phyloP scores from a whole-genome alignment of 2,888 invertebrate genomes.

The Folsomia manolachei region DNA sequence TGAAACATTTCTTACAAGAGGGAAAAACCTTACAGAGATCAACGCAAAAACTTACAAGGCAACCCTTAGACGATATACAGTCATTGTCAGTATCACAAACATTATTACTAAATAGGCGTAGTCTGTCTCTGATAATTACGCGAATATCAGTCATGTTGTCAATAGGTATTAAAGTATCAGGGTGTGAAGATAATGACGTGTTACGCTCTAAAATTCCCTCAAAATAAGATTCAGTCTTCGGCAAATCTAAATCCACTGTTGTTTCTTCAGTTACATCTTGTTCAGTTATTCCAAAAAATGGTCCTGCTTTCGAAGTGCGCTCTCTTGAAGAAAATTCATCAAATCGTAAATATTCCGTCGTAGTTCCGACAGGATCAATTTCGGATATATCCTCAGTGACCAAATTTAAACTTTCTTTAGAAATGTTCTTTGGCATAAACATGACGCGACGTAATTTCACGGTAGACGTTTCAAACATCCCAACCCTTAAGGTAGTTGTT shows the following conservation, averaged over 20 bases:
- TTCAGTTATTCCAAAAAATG: constrained; percentile 24
- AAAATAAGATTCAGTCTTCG: not conserved
- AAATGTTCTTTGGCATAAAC: too few relatives aligned
- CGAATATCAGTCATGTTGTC: constrained; percentile 22
- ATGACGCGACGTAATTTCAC: too few relatives aligned
- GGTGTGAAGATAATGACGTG: not conserved
- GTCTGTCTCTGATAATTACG: constrained; percentile 2
- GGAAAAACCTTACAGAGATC: constrained; percentile 67
- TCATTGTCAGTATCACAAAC: constrained; percentile 41
- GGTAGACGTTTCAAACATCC: too few relatives aligned
- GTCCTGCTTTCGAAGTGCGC: constrained; percentile 31
- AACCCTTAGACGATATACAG: constrained; percentile 37
- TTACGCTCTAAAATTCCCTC: not conserved
- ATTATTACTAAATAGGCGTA: constrained; percentile 20
- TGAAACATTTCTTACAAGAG: constrained; percentile 62
- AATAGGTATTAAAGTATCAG: constrained; percentile 12
- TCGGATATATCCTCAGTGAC: not conserved
- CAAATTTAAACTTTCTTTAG: too few relatives aligned
- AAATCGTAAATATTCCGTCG: not conserved
- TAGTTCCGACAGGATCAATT: not conserved
- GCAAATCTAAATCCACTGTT: not conserved
- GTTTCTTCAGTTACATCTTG: constrained; percentile 25
- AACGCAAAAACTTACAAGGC: constrained; percentile 46
- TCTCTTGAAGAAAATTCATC: constrained; percentile 23
- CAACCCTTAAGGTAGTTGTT: not conserved